Percentiles rank a stretch among this genome's conserved stretches.
phyloP scores from a whole-genome alignment of 2,888 invertebrate genomes.

The Limnephilus lunatus region DNA sequence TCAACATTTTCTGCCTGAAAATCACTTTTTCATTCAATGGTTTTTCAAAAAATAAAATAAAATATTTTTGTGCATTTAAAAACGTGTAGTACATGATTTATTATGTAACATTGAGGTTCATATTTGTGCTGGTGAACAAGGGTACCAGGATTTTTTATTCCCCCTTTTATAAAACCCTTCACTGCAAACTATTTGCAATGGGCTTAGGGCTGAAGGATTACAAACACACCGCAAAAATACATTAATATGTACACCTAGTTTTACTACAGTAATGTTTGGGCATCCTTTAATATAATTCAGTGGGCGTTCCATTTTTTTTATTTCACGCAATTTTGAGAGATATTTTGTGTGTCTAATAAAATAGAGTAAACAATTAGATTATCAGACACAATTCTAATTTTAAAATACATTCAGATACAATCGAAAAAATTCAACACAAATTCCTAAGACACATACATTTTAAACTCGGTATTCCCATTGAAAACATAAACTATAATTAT shows the following conservation, averaged over 20 bases:
- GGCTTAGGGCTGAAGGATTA: background rate
- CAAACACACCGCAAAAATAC: background rate
- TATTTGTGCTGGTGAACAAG: background rate
- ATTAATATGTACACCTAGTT: background rate
- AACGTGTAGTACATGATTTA: background rate
- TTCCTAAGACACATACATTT: too few species aligned
- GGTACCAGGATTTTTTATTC: background rate
- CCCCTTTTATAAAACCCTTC: background rate
- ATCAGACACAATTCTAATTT: background rate
- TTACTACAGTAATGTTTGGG: background rate
- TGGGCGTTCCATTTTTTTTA: background rate
- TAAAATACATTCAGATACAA: too few species aligned
- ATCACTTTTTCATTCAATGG: background rate
- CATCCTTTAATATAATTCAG: background rate
- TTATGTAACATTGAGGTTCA: background rate
- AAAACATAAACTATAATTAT: too few species aligned
- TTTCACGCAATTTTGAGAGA: background rate
- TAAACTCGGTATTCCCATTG: too few species aligned
- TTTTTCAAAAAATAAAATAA: background rate
- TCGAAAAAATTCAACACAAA: too few species aligned
- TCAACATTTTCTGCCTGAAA: background rate
- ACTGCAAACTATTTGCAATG: background rate
- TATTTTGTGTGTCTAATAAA: background rate
- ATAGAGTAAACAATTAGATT: background rate
- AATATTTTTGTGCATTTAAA: background rate